Percentiles rank a stretch among this genome's conserved stretches.
phyloP scores from a whole-genome alignment of 2,797 vertebrate species.

The Mastacembelus armatus region DNA sequence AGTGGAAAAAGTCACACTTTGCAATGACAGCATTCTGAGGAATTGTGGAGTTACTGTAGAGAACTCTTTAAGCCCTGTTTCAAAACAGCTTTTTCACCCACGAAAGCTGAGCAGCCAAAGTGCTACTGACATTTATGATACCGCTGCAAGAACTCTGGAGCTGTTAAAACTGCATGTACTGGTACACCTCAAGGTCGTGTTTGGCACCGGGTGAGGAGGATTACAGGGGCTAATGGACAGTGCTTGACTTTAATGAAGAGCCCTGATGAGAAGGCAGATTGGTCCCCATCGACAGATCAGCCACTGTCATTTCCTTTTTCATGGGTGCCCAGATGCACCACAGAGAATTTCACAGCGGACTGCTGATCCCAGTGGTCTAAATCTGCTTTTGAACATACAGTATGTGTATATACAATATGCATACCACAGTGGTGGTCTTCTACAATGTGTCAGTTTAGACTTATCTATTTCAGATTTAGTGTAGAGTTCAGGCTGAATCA shows the following conservation, averaged over 20 bases:
- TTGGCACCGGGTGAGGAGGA: slow-evolving; percentile 53
- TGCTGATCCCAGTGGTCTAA: slow-evolving; percentile 54
- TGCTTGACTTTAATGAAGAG: slow-evolving; percentile 75
- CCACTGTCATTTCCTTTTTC: slow-evolving; percentile 73
- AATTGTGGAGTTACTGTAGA: slow-evolving; percentile 11
- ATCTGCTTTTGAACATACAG: slow-evolving; percentile 2
- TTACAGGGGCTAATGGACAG: slow-evolving; percentile 68
- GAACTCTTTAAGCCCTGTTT: slow-evolving; percentile 39
- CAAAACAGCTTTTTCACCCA: slow-evolving; percentile 17
- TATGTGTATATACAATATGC: not conserved
- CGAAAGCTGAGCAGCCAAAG: slow-evolving; percentile 6
- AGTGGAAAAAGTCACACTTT: slow-evolving; percentile 48
- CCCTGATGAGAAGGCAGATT: slow-evolving; percentile 67
- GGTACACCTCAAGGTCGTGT: slow-evolving; percentile 68
- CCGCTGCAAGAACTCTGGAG: slow-evolving; percentile 27
- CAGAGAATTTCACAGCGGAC: slow-evolving; percentile 52
- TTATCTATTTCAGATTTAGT: slow-evolving; percentile 41
- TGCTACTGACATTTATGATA: slow-evolving; percentile 36
- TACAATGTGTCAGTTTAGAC: slow-evolving; percentile 7
- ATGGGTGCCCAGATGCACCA: slow-evolving; percentile 60
- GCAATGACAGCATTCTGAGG: slow-evolving; percentile 18
- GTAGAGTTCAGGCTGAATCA: slow-evolving; percentile 12
- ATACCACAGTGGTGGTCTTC: slow-evolving; percentile 13
- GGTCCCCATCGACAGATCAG: slow-evolving; percentile 62
- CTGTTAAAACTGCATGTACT: slow-evolving; percentile 49